Conservation (phyloP, 2,888 invertebrate genomes). For the Caenorhabditis virilis region DNA sequence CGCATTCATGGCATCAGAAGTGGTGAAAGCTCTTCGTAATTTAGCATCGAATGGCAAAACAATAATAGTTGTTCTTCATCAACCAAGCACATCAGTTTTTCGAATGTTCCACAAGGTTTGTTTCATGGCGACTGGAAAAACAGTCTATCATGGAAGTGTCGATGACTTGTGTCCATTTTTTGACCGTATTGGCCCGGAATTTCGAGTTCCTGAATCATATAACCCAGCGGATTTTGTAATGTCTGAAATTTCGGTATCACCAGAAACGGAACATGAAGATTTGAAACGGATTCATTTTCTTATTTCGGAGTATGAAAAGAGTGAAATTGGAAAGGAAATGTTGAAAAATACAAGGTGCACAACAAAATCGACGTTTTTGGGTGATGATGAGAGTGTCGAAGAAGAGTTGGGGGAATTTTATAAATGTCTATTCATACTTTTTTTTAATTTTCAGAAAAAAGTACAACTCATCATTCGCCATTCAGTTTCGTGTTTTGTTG, state of each 20-base stretch:
- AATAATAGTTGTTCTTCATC: slow-evolving; percentile 89
- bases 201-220: slow-evolving; percentile 54
- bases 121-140: slow-evolving; percentile 59
- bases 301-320: slow-evolving; percentile 19
- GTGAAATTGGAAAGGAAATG: slow-evolving; percentile 29
- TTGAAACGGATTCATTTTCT: slow-evolving; percentile 28
- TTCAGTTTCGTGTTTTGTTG: slow-evolving; percentile 85
- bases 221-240: slow-evolving; percentile 69
- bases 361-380: slow-evolving; percentile 14
- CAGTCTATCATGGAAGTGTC: slow-evolving; percentile 56
- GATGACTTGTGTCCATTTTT: slow-evolving; percentile 50
- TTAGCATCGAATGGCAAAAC: slow-evolving; percentile 79
- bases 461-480: slow-evolving; percentile 85
- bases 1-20: slow-evolving; percentile 60
- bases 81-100: slow-evolving; percentile 87
- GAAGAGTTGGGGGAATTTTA: neutral
- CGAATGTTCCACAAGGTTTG: slow-evolving; percentile 80
- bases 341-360: slow-evolving; percentile 18
- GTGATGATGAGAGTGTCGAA: slow-evolving; percentile 17
- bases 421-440: no score
- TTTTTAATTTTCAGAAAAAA: slow-evolving; percentile 54
- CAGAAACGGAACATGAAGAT: slow-evolving; percentile 47
- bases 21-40: slow-evolving; percentile 67
- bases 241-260: slow-evolving; percentile 49
- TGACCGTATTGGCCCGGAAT: slow-evolving; percentile 28